phyloP scores from a whole-genome alignment of 2,797 vertebrate genomes.

The Xenopus petersii region DNA sequence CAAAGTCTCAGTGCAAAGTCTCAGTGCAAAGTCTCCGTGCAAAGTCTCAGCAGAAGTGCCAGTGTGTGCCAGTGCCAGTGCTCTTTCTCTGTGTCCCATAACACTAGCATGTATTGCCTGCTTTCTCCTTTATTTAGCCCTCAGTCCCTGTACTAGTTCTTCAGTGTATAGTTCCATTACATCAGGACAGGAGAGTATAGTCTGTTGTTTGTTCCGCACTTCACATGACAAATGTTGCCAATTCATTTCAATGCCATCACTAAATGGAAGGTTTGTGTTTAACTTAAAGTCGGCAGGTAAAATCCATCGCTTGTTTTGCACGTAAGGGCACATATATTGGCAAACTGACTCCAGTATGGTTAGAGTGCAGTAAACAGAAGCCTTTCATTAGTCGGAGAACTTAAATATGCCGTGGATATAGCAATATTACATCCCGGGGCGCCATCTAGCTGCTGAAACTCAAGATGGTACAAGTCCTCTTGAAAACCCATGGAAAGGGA shows the following conservation, averaged over 20 bases:
- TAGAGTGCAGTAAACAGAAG: background rate
- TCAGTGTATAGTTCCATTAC: no score
- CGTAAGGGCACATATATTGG: background rate
- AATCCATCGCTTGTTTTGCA: background rate
- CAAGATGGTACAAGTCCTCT: background rate
- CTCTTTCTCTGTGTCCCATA: no score
- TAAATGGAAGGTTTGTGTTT: background rate
- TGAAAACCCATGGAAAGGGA: no score
- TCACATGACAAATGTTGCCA: background rate
- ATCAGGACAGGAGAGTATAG: background rate
- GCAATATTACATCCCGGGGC: conserved; percentile 30
- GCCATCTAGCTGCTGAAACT: conserved; percentile 60
- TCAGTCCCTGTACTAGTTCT: no score
- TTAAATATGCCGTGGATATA: conserved; percentile 7
- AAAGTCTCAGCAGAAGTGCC: no score
- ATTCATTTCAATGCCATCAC: background rate
- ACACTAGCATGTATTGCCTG: no score
- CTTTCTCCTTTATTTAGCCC: no score
- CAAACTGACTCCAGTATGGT: background rate
- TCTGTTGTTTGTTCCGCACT: background rate
- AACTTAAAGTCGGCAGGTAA: no score
- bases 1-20: no score
- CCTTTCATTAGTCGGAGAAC: background rate
- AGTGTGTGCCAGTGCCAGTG: no score
- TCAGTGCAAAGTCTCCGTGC: no score